Evolutionary conservation across 2,888 invertebrate species (phyloP), one percentile per base, ranked within the genome.

Genomic region (Drosophila lutescens): DNA sequence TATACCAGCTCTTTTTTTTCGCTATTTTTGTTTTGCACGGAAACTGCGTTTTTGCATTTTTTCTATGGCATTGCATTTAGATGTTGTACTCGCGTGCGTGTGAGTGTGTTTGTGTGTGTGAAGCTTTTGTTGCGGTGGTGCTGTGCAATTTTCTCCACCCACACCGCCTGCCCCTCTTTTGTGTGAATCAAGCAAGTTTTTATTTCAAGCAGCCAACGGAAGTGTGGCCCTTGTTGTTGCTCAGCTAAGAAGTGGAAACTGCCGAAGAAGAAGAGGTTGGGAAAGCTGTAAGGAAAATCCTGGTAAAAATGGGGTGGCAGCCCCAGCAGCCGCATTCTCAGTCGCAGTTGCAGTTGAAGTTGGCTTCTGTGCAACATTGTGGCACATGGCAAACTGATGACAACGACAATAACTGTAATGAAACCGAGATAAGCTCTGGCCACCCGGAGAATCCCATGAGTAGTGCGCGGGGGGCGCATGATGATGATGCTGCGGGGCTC

Each of bases 391-490:
- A 68, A 76, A 81, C 89, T 86, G 83, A 88, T 86, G 83, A 84
- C 83, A 84, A 88, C 85, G 88, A 84, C 88, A 86, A 84, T 84
- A 84, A 84, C 81, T 86, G 87, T 84, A 84, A 84, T 84, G 88
- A 84, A 88, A 84, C 88, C 81, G 74, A 80, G 83, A 84, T 88
- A 84, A 84, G 83, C 88, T 79, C 74, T 56, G 70, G 74, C 56
- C 51, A 60, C n/a, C 47, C 57, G 58, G 38, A 40, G 62, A 36
- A 44, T 36, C 26, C 61, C 44, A 13, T 26, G 13, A 46, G 20
- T 34, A 15, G 17, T 36, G 7, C 30, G 38, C 12, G 12, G 34
- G 12, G 34, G 30, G 7, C 30, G 8, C 30, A 38, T 20, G 20
- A 23, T 59, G 62, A 63, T 49, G 62, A 34, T 63, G 62, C 43